phyloP scores from a whole-genome alignment of 1,140 invertebrate genomes.

The Archegozetes longisetosus region DNA sequence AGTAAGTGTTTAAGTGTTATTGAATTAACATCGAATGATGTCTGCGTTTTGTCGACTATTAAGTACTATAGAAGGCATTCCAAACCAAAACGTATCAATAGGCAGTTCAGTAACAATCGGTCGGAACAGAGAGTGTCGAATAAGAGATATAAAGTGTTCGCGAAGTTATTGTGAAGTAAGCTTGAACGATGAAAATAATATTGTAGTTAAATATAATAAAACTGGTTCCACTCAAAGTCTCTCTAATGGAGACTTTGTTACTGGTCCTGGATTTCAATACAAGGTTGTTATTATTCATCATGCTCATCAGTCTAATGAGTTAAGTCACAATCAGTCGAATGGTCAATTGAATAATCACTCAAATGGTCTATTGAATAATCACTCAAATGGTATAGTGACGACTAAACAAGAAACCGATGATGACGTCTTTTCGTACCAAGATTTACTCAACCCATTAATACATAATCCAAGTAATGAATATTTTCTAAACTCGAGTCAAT shows the following conservation, averaged over 20 bases:
- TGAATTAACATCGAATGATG: no score
- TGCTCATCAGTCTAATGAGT: not conserved
- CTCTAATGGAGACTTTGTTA: not conserved
- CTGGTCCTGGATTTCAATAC: slow-evolving; percentile 9
- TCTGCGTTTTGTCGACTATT: not conserved
- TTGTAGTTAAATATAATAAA: slow-evolving; percentile 3
- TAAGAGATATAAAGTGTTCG: slow-evolving; percentile 7
- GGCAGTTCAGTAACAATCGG: slow-evolving; percentile 1
- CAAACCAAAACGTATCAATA: not conserved
- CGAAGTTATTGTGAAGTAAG: slow-evolving; percentile 2
- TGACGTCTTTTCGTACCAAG: no score
- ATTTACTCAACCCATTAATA: not conserved
- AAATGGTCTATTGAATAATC: not conserved
- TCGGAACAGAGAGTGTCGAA: slow-evolving; percentile 7
- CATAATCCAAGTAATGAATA: no score
- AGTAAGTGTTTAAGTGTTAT: no score
- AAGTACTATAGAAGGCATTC: not conserved
- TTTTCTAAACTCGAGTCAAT: not conserved
- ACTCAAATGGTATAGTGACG: not conserved
- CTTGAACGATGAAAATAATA: not conserved
- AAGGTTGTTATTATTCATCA: not conserved
- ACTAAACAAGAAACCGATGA: no score
- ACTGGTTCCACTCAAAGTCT: not conserved
- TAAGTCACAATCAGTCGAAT: not conserved
- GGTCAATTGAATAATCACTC: not conserved